These are phyloP conservation scores for Lordiphosa collinella DNA, from an alignment of 1,140 invertebrate species.

Conservation along the genomic window DNA sequence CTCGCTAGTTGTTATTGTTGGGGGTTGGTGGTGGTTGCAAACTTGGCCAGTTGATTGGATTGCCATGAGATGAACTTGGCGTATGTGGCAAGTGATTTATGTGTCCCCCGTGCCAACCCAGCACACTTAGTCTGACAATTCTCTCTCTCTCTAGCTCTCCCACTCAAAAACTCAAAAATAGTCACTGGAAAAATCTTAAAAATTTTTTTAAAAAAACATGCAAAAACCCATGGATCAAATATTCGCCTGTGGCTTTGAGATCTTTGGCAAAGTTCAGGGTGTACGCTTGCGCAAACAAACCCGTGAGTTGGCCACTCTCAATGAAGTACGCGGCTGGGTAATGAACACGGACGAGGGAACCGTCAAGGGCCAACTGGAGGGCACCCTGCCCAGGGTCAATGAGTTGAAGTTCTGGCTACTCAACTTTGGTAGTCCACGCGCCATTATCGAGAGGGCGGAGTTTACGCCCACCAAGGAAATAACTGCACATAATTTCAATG, in stretches of 20 bases:
- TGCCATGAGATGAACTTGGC: conserved; percentile 68
- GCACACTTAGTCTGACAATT: no score
- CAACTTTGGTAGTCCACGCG: conserved; percentile 83
- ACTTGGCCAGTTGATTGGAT: conserved; percentile 74
- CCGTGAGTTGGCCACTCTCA: conserved; percentile 81
- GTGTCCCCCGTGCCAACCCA: conserved; percentile 49
- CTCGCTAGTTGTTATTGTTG: conserved; percentile 63
- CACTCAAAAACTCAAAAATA: not conserved
- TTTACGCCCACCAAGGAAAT: conserved; percentile 80
- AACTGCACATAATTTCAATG: conserved; percentile 35
- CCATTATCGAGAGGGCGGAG: conserved; percentile 82
- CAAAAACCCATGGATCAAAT: conserved; percentile 23
- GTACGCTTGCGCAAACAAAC: conserved; percentile 83
- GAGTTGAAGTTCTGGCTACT: conserved; percentile 84
- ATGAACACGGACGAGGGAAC: conserved; percentile 84
- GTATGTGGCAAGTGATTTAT: conserved; percentile 62
- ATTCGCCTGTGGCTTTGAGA: conserved; percentile 81
- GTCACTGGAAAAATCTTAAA: not conserved
- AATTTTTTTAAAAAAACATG: conserved; percentile 9
- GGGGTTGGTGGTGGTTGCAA: conserved; percentile 54
- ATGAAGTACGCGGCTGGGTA: conserved; percentile 84
- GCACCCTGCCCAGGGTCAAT: conserved; percentile 80
- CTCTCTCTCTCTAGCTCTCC: not conserved
- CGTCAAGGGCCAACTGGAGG: conserved; percentile 84
- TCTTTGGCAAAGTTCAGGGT: conserved; percentile 82